A percentile compares a stretch with the other conserved stretches of the same genome.
Evolutionary conservation across 2,888 invertebrate genomes (phyloP).

Genomic region (Drosophila yooni): DNA sequence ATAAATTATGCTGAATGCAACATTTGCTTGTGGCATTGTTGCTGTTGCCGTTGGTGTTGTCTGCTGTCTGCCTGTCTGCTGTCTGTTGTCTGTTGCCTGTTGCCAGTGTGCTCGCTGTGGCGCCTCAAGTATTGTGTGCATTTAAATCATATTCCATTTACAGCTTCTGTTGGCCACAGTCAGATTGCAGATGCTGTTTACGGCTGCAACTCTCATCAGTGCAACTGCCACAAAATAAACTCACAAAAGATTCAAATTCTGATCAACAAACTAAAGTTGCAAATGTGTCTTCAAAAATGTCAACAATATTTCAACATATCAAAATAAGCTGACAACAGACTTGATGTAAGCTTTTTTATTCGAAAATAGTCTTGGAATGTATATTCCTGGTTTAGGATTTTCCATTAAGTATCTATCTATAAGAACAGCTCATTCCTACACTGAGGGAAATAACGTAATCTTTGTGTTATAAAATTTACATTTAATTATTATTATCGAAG

Average conservation of each 20-base stretch:
- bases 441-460: neutral
- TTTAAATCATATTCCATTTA: slow-evolving; percentile 67
- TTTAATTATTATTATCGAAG: neutral
- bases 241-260: neutral
- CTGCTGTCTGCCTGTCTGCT: neutral
- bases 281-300: neutral
- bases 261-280: neutral
- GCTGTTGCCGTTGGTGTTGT: neutral
- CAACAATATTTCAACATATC: too few relatives aligned
- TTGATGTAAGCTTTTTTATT: neutral
- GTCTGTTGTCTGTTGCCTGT: neutral
- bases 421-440: neutral
- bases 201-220: slow-evolving; percentile 6
- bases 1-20: slow-evolving; percentile 57
- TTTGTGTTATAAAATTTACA: neutral
- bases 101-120: slow-evolving; percentile 48
- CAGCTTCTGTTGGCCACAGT: slow-evolving; percentile 60
- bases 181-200: slow-evolving; percentile 2
- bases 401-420: neutral
- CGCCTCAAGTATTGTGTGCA: slow-evolving; percentile 67
- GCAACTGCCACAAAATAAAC: neutral
- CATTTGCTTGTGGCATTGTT: slow-evolving; percentile 8
- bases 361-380: neutral
- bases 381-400: neutral
- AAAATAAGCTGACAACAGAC: neutral